A percentile compares a stretch with the other conserved stretches of the same genome.
Evolutionary conservation across 2,113 vertebrate genomes (phyloP).

Genomic region (Oenanthe melanoleuca): DNA sequence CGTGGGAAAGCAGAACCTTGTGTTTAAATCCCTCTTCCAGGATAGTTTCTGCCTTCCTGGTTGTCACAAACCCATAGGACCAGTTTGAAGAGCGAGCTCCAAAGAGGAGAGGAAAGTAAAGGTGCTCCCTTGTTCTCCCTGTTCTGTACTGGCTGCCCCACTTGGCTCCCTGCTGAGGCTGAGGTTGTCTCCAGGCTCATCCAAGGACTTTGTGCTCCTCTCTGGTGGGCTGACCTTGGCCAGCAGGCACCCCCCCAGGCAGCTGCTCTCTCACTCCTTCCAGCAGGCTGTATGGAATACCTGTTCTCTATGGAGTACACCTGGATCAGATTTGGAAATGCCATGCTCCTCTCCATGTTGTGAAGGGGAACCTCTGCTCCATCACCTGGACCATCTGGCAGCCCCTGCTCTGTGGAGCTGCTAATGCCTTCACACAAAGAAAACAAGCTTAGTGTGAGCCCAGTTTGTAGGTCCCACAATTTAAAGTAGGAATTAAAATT

Average conservation of each 20-base stretch:
- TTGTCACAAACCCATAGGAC: neutral
- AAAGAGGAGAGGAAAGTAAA: neutral
- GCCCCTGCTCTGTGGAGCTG: neutral
- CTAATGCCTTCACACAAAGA: neutral
- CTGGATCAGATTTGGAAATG: neutral
- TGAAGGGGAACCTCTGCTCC: neutral
- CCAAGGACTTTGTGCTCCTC: neutral
- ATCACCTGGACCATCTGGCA: neutral
- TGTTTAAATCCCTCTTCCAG: neutral
- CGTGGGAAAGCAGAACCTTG: neutral
- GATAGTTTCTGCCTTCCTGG: neutral
- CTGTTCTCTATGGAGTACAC: neutral
- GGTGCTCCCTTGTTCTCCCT: neutral
- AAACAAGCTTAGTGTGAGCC: accelerated
- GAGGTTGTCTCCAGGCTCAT: accelerated
- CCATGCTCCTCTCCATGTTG: accelerated
- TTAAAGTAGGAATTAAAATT: neutral
- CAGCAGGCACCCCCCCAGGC: neutral
- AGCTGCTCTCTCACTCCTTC: neutral
- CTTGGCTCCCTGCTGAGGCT: neutral
- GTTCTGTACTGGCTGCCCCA: accelerated
- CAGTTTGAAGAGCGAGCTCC: neutral
- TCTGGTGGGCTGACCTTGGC: neutral
- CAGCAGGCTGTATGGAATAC: neutral
- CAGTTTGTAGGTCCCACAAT: neutral